phyloP scores from a whole-genome alignment of 2,797 vertebrate species.

The Parotocinclus haroldoi region DNA sequence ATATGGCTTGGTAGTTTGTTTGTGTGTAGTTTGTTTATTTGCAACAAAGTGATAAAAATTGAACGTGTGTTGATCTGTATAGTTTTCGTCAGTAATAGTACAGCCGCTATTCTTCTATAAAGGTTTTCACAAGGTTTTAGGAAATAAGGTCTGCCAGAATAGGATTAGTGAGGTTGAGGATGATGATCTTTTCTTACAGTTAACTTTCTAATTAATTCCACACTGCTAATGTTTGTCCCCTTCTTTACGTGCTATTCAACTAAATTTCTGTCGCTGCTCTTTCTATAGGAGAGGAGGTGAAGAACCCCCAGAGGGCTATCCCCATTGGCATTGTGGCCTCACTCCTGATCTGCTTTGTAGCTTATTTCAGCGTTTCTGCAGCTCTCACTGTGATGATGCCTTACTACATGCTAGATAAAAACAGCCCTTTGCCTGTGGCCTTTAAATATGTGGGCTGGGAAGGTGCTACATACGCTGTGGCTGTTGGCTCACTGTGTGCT shows the following conservation, averaged over 20 bases:
- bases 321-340: constrained; percentile 82
- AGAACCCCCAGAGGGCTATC: constrained; percentile 86
- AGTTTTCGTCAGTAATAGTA: too few relatives aligned
- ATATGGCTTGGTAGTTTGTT: too few relatives aligned
- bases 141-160: too few relatives aligned
- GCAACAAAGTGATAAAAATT: too few relatives aligned
- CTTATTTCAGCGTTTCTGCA: constrained; percentile 83
- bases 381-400: constrained; percentile 89
- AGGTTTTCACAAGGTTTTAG: too few relatives aligned
- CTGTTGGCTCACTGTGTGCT: constrained; percentile 81
- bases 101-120: too few relatives aligned
- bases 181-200: background rate
- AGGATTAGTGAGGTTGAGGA: too few relatives aligned
- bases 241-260: too few relatives aligned
- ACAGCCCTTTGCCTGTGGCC: constrained; percentile 81
- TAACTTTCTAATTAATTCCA: too few relatives aligned
- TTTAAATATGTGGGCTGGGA: constrained; percentile 81
- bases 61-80: too few relatives aligned
- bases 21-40: too few relatives aligned
- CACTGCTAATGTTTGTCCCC: too few relatives aligned
- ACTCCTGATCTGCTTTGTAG: constrained; percentile 84
- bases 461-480: constrained; percentile 80
- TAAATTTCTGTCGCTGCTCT: background rate
- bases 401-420: constrained; percentile 77
- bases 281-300: constrained; percentile 81